These are phyloP conservation scores for Athrips mouffetella DNA, from an alignment of 2,888 invertebrate genomes.

Conservation along the genomic window DNA sequence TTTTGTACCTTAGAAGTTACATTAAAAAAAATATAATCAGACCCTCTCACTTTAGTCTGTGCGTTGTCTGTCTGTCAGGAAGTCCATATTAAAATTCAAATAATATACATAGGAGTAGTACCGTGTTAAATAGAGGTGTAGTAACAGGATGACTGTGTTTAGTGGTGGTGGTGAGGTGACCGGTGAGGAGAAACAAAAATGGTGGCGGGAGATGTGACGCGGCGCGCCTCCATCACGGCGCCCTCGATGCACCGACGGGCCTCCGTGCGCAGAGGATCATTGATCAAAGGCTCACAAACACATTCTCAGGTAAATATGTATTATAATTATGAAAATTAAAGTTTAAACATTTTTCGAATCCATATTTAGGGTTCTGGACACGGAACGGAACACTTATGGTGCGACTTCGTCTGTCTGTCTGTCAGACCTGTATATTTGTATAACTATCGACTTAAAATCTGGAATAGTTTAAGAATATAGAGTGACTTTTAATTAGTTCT, in stretches of 20 bases:
- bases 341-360: slow-evolving; percentile 11
- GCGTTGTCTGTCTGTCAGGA: too few species aligned
- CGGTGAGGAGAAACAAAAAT: slow-evolving; percentile 34
- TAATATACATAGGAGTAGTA: background rate
- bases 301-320: slow-evolving; percentile 58
- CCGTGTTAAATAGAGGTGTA: background rate
- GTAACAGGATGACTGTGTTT: slow-evolving; percentile 31
- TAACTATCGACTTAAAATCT: too few species aligned
- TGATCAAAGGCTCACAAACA: slow-evolving; percentile 75
- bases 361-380: too few species aligned
- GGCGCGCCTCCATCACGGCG: slow-evolving; percentile 72
- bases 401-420: too few species aligned
- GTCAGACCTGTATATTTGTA: too few species aligned
- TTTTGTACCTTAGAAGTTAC: too few species aligned
- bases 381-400: too few species aligned
- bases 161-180: slow-evolving; percentile 25
- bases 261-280: slow-evolving; percentile 78
- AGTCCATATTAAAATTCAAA: background rate
- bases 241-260: slow-evolving; percentile 75
- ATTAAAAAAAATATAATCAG: too few species aligned
- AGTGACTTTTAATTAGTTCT: too few species aligned
- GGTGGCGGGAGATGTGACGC: slow-evolving; percentile 73
- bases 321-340: background rate
- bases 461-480: too few species aligned
- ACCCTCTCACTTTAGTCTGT: too few species aligned